Evolutionary conservation across 2,797 vertebrate genomes (phyloP).

Genomic region (Chanos chanos): DNA sequence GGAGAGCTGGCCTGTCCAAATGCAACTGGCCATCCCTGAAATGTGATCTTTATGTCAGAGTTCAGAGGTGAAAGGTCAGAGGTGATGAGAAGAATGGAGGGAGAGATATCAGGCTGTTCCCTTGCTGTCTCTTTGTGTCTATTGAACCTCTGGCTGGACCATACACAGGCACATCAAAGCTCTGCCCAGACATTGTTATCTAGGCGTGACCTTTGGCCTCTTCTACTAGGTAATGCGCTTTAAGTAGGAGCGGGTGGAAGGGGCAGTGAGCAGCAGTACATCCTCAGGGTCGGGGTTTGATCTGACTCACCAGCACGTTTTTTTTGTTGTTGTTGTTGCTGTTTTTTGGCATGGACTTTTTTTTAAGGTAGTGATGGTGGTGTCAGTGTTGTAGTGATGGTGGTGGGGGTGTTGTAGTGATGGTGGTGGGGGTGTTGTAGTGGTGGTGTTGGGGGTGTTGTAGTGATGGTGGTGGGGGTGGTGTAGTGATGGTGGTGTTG

Average conservation of each 20-base stretch:
- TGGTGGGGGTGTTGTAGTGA: too few relatives aligned
- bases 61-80: slow-evolving; percentile 69
- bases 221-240: slow-evolving; percentile 65
- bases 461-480: too few relatives aligned
- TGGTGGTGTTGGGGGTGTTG: too few relatives aligned
- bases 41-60: slow-evolving; percentile 64
- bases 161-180: slow-evolving; percentile 83
- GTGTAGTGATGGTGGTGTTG: too few relatives aligned
- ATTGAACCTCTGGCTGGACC: slow-evolving; percentile 57
- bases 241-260: slow-evolving; percentile 46
- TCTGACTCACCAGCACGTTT: too few relatives aligned
- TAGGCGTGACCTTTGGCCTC: slow-evolving; percentile 75
- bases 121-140: slow-evolving; percentile 69
- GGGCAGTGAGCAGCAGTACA: slow-evolving; percentile 37
- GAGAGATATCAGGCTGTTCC: slow-evolving; percentile 51
- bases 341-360: too few relatives aligned
- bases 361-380: too few relatives aligned
- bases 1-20: slow-evolving; percentile 55
- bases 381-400: too few relatives aligned
- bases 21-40: slow-evolving; percentile 49
- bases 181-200: slow-evolving; percentile 80
- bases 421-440: too few relatives aligned
- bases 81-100: slow-evolving; percentile 62
- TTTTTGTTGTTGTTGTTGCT: too few relatives aligned
- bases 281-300: too few relatives aligned